phyloP scores from a whole-genome alignment of 1,140 invertebrate genomes.

The Dolichoris vasculosae region DNA sequence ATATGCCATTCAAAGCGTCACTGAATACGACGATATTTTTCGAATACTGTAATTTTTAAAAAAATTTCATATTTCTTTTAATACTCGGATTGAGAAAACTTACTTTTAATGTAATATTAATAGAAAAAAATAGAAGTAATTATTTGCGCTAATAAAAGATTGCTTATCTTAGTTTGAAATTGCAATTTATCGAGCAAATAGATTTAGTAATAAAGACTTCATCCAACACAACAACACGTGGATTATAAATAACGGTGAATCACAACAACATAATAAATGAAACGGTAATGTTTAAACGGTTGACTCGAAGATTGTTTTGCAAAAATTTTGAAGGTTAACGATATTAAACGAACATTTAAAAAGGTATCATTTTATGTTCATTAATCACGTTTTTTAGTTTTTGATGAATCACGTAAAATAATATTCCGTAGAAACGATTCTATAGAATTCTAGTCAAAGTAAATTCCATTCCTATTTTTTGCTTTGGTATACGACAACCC shows the following conservation, averaged over 20 bases:
- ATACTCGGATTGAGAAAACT: too few relatives aligned
- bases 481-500: not conserved
- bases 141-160: too few relatives aligned
- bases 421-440: not conserved
- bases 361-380: not conserved
- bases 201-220: too few relatives aligned
- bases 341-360: not conserved
- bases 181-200: too few relatives aligned
- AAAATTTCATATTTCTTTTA: too few relatives aligned
- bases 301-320: not conserved
- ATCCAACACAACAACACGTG: too few relatives aligned
- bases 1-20: too few relatives aligned
- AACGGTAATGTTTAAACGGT: not conserved
- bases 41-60: too few relatives aligned
- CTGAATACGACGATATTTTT: too few relatives aligned
- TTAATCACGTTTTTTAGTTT: not conserved
- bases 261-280: not conserved
- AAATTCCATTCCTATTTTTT: not conserved
- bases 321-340: not conserved
- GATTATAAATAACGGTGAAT: not conserved
- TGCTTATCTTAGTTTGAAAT: too few relatives aligned
- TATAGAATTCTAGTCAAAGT: not conserved
- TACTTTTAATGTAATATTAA: too few relatives aligned
- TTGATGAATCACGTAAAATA: not conserved
- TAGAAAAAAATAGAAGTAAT: too few relatives aligned